Conservation (phyloP, 2,113 vertebrate genomes). For the Malurus elegans region DNA sequence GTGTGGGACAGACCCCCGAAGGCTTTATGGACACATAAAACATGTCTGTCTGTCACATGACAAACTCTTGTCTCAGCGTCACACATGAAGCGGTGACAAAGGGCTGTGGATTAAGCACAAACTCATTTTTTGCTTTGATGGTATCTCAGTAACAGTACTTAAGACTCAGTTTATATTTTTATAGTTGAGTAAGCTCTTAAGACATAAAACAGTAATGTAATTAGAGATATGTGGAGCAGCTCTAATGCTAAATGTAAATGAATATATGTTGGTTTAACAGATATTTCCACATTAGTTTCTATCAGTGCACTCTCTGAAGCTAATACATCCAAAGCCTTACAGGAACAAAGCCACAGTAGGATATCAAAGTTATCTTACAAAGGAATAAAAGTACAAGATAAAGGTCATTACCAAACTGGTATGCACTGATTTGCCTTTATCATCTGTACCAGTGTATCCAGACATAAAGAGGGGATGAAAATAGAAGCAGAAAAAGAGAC, state of each 20-base stretch:
- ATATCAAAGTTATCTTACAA: not conserved
- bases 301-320: not conserved
- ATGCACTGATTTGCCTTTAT: not conserved
- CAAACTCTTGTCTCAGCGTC: not conserved
- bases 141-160: not conserved
- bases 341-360: not conserved
- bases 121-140: not conserved
- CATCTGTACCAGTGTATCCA: not conserved
- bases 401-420: not conserved
- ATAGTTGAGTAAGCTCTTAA: slow-evolving; percentile 12
- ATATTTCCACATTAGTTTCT: not conserved
- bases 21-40: not conserved
- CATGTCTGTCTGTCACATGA: not conserved
- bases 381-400: not conserved
- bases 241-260: not conserved
- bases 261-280: slow-evolving; percentile 9
- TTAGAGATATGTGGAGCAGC: not conserved
- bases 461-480: not conserved
- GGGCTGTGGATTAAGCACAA: not conserved
- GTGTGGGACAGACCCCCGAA: not conserved
- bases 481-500: not conserved
- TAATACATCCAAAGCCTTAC: not conserved
- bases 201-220: slow-evolving; percentile 22
- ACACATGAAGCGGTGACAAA: not conserved
- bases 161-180: not conserved